phyloP scores from a whole-genome alignment of 2,113 vertebrate species.

The Rhipidura dahli region DNA sequence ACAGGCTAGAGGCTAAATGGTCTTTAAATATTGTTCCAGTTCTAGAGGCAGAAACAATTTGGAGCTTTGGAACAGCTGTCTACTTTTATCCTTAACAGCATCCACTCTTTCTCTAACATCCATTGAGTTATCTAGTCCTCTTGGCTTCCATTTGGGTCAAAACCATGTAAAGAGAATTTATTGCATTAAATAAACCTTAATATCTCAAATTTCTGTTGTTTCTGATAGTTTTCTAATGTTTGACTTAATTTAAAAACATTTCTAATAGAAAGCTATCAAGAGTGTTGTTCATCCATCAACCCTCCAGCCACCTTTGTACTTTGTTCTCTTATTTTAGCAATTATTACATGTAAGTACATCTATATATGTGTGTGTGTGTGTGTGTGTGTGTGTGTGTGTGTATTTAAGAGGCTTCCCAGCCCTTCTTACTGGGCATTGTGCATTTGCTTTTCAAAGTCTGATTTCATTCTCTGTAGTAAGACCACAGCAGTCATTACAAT shows the following conservation, averaged over 20 bases:
- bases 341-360: neutral
- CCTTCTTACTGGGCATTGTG: neutral
- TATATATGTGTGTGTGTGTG: fast-evolving
- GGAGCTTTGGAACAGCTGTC: neutral
- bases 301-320: neutral
- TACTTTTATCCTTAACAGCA: neutral
- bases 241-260: neutral
- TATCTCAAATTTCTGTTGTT: neutral
- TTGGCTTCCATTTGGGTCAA: neutral
- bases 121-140: neutral
- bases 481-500: neutral
- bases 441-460: neutral
- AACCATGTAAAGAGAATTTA: neutral
- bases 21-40: neutral
- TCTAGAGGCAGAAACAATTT: neutral
- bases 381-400: fast-evolving
- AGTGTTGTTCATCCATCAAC: neutral
- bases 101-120: neutral
- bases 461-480: neutral
- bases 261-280: neutral
- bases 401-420: neutral
- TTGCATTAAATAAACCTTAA: fast-evolving
- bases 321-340: neutral
- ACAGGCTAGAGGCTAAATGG: neutral
- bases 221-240: neutral